A percentile compares a stretch with the other conserved stretches of the same genome.
phyloP scores from a whole-genome alignment of 1,140 invertebrate species.

The Eupeodes corollae region DNA sequence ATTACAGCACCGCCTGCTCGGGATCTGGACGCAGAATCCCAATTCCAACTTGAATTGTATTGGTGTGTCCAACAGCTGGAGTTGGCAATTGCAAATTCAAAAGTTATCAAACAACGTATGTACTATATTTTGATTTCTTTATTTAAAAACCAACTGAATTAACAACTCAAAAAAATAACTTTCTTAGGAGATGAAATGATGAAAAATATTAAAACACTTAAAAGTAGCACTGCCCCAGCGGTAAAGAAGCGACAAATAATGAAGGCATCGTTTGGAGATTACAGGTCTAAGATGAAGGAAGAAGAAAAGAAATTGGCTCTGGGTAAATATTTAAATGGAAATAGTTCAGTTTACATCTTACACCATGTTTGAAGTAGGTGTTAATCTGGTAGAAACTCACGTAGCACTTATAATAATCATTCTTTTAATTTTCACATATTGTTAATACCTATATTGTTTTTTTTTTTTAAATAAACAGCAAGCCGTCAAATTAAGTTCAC shows the following conservation, averaged over 20 bases:
- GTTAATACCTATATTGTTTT: too few relatives aligned
- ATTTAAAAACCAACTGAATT: neutral
- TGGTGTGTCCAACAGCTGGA: constrained; percentile 67
- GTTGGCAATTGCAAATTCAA: constrained; percentile 40
- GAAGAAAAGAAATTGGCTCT: constrained; percentile 54
- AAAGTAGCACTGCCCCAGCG: constrained; percentile 51
- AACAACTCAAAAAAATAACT: constrained; percentile 1
- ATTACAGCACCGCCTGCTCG: constrained; percentile 6
- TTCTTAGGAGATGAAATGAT: constrained; percentile 45
- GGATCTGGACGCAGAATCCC: constrained; percentile 40
- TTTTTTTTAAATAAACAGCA: too few relatives aligned
- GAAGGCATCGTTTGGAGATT: constrained; percentile 60
- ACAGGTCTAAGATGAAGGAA: constrained; percentile 58
- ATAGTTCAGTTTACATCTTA: too few relatives aligned
- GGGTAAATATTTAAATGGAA: too few relatives aligned
- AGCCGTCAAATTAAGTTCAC: too few relatives aligned
- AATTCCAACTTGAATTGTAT: constrained; percentile 59
- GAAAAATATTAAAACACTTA: constrained; percentile 52
- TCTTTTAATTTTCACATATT: too few relatives aligned
- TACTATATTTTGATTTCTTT: constrained; percentile 7
- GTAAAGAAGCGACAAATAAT: constrained; percentile 62
- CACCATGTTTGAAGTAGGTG: too few relatives aligned
- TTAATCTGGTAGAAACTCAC: too few relatives aligned
- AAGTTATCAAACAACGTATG: constrained; percentile 51
- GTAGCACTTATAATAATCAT: too few relatives aligned